Evolutionary conservation across 2,797 vertebrate genomes (phyloP), one percentile per base, ranked within the genome.

Genomic region (Betta splendens): DNA sequence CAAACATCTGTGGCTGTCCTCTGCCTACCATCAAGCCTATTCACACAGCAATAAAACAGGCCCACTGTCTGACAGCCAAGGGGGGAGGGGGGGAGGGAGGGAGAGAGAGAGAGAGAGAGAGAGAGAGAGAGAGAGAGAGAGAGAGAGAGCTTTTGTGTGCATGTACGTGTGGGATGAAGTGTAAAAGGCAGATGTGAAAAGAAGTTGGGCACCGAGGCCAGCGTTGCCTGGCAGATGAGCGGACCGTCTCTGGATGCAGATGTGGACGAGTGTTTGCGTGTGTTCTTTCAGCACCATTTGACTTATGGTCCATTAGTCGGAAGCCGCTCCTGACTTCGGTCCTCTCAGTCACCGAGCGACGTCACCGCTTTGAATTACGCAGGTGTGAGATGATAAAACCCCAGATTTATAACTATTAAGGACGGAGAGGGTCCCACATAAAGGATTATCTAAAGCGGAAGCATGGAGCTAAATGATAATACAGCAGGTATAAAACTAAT

Each of bases 1-100:
- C 87, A 90, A 87, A 90, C 87, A 89, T 90, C 89, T 89, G 88
- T 84, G 85, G 81, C 83, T 83, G 78, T 90, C 81, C 85, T 90
- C 80, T 87, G 86, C 86, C 87, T 88, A 81, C 74, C 80, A 87
- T 86, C 83, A 86, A 75, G 72, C 81, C 80, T 85, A 87, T 87
- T 90, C 84, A 87, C 85, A 87, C 84, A 57, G 81, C 32, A 75
- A 87, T 89, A 88, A 89, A 88, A 83, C 83, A 89, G 83, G 63
- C 77, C 59, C 80, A 78, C 70, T 66, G 72, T 84, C 83, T 85
- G 80, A 83, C 77, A 85, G 88, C 89, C 76, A 85, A 83, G 73
- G 60, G 73, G 66, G 64, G 7, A 53, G 43, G 48, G 60, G 51
- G 28, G 54, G 29, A 53, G 44, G 55, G 47, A 57, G 53, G 47